phyloP scores from a whole-genome alignment of 2,797 vertebrate species.

The Hafferia zeledoni region DNA sequence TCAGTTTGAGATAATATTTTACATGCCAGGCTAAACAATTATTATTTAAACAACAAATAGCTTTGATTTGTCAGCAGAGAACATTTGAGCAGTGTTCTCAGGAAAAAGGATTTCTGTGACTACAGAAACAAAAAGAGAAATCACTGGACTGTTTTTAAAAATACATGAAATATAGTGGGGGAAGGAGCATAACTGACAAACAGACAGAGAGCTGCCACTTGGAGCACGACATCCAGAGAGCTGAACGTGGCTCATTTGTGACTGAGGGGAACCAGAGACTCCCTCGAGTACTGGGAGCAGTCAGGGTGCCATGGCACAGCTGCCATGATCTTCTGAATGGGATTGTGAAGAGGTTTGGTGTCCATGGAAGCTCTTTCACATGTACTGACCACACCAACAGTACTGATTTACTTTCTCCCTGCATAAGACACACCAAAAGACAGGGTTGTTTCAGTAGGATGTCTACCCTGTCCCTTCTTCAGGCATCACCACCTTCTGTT shows the following conservation, averaged over 20 bases:
- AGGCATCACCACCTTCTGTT: background rate
- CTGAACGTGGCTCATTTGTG: background rate
- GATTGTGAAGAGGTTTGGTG: background rate
- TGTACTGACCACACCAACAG: background rate
- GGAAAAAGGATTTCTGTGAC: background rate
- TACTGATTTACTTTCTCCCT: background rate
- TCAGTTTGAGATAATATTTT: background rate
- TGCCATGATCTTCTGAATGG: background rate
- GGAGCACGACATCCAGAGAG: background rate
- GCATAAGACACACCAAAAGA: background rate
- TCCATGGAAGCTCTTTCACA: fast-evolving
- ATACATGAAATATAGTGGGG: background rate
- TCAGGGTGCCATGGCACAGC: background rate
- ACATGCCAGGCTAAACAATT: background rate
- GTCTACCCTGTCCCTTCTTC: background rate
- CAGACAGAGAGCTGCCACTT: background rate
- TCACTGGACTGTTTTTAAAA: background rate
- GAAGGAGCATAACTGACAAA: background rate
- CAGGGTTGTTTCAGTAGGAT: background rate
- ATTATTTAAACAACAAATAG: background rate
- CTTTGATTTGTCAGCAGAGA: background rate
- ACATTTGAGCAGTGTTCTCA: background rate
- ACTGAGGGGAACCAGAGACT: background rate
- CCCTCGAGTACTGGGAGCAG: background rate
- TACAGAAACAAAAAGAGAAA: background rate